Evolutionary conservation across 2,797 vertebrate species (phyloP), one percentile per base, ranked within the genome.

Genomic region (Enteromius thamalakanensis): DNA sequence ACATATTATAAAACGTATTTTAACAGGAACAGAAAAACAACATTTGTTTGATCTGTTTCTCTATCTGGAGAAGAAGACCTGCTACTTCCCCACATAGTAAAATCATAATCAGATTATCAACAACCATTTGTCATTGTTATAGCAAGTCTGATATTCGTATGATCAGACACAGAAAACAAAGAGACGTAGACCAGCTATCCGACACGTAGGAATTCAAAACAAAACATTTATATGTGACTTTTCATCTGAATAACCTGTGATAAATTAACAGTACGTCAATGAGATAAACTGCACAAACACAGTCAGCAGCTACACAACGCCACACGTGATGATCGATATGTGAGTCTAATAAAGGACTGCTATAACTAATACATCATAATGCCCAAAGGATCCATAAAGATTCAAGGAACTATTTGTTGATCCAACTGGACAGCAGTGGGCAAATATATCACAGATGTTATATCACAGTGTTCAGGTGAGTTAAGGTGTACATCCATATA

Each of bases 311-410:
- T 76, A 26, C 21, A 75, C 89, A 88, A 90, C 80, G 87, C 86
- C 90, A 86, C 87, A 69, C 1, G 40, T 78, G 81, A 80, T 89
- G 86, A 90, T 86, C 83, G 51, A 42, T 70, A 32, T 34, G 14
- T 26, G 69, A 53, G 47, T 1, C 7, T 26, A 60, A 40, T 42
- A 26, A 60, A 26, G 26, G 2, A 60, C 40, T 42, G 53, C 3
- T 9, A 40, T 26, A 29, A 76, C 49, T 19, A 47, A 60, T 23
- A 34, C 3, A 62, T 51, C 19, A 34, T 17, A 23, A 14, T 29
- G 42, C 68, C 21, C 17, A 65, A 55, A 60, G 72, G 64, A 92
- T 92, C 89, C 74, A 91, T 91, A 80, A 60, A 69, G 87, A 76
- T 65, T 37, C 49, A 19, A 40, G n/a, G 19, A 40, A 79, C 71